phyloP scores from a whole-genome alignment of 2,797 vertebrate genomes.

The Acrossocheilus fasciatus region DNA sequence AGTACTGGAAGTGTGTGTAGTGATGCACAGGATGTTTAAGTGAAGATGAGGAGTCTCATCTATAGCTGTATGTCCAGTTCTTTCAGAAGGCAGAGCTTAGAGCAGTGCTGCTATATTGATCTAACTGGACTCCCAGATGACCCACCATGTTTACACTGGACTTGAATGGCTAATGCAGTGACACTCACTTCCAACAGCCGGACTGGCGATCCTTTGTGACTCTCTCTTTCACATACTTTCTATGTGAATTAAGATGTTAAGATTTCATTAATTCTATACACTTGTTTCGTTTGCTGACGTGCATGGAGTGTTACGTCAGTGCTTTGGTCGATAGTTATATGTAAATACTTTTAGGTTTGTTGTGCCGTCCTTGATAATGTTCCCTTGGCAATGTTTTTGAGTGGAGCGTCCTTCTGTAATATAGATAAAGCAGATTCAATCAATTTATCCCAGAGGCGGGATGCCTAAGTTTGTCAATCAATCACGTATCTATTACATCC shows the following conservation, averaged over 20 bases:
- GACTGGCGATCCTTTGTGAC: neutral
- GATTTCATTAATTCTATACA: conserved; percentile 1
- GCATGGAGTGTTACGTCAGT: neutral
- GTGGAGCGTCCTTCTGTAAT: neutral
- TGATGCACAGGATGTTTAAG: neutral
- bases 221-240: neutral
- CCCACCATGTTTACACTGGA: conserved; percentile 57
- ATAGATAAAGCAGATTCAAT: conserved; percentile 23
- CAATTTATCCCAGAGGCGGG: conserved; percentile 14
- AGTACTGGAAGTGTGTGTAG: neutral
- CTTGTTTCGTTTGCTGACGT: conserved; percentile 13
- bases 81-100: conserved; percentile 33
- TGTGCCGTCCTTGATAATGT: conserved; percentile 2
- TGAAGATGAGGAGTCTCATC: conserved; percentile 12
- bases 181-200: conserved; percentile 38
- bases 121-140: conserved; percentile 45
- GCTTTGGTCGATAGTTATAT: neutral
- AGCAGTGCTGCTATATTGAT: conserved; percentile 49
- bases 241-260: neutral
- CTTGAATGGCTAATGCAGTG: conserved; percentile 57
- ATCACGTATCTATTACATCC: neutral
- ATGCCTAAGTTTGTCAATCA: conserved; percentile 5
- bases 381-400: neutral
- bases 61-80: conserved; percentile 16
- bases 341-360: neutral